Conservation (phyloP, 2,113 vertebrate species). For the Apteryx owenii region DNA sequence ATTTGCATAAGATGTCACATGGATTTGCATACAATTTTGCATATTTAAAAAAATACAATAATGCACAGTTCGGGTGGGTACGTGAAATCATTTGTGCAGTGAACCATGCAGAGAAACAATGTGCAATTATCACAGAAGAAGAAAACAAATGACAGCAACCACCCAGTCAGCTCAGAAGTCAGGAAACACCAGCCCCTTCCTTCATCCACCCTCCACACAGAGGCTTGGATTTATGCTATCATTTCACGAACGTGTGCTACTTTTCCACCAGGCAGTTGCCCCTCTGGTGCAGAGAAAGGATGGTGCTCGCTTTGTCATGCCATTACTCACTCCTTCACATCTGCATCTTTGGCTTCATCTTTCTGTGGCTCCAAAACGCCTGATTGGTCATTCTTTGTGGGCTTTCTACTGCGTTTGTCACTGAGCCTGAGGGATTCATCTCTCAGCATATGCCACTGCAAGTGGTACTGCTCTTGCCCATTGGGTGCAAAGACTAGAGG, state of each 20-base stretch:
- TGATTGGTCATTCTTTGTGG: neutral
- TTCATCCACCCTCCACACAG: neutral
- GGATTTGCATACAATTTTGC: constrained; percentile 25
- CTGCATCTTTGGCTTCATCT: constrained; percentile 13
- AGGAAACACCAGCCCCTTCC: neutral
- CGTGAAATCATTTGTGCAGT: constrained; percentile 32
- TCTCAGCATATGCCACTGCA: neutral
- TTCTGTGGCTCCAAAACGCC: neutral
- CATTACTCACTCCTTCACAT: neutral
- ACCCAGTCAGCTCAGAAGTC: constrained; percentile 5
- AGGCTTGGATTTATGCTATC: neutral
- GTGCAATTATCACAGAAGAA: constrained; percentile 5
- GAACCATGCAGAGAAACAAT: neutral
- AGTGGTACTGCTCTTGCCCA: neutral
- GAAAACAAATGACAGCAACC: constrained; percentile 45
- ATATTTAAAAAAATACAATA: constrained; percentile 55
- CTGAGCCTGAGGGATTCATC: neutral
- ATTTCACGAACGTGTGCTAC: neutral
- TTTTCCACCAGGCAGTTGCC: neutral
- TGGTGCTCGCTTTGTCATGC: neutral
- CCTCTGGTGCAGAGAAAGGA: neutral
- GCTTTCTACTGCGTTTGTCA: neutral
- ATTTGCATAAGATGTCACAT: constrained; percentile 64
- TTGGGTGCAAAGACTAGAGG: neutral
- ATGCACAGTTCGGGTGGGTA: neutral